Evolutionary conservation across 2,113 vertebrate species (phyloP).

Genomic region (Anas platyrhynchos): DNA sequence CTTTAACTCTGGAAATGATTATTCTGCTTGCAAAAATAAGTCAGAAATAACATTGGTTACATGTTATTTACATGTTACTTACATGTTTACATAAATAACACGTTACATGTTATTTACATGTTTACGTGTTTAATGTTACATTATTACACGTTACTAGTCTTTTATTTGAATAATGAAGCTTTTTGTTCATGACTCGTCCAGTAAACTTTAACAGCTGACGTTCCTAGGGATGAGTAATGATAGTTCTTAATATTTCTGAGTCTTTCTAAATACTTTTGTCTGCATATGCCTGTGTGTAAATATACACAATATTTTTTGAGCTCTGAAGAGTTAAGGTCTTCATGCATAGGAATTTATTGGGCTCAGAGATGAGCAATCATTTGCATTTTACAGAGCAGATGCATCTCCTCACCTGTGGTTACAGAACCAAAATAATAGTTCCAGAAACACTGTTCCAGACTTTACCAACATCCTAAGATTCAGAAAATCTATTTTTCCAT

Average conservation of each 20-base stretch:
- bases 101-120: too few relatives aligned
- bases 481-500: background rate
- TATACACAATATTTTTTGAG: background rate
- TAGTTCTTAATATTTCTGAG: background rate
- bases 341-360: background rate
- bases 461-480: background rate
- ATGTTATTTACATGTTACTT: too few relatives aligned
- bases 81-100: too few relatives aligned
- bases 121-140: too few relatives aligned
- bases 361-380: background rate
- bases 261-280: background rate
- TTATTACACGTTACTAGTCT: background rate
- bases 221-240: background rate
- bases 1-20: background rate
- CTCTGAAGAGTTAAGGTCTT: background rate
- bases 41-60: rapidly evolving
- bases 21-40: background rate
- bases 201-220: background rate
- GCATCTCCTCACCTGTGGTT: background rate
- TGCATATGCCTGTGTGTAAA: background rate
- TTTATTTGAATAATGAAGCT: background rate
- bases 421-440: background rate
- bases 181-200: background rate
- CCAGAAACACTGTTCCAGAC: background rate
- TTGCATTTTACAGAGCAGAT: background rate